Percentiles rank a stretch among this genome's conserved stretches.
phyloP scores from a whole-genome alignment of 2,888 invertebrate genomes.

The Nemotelus pantherinus region DNA sequence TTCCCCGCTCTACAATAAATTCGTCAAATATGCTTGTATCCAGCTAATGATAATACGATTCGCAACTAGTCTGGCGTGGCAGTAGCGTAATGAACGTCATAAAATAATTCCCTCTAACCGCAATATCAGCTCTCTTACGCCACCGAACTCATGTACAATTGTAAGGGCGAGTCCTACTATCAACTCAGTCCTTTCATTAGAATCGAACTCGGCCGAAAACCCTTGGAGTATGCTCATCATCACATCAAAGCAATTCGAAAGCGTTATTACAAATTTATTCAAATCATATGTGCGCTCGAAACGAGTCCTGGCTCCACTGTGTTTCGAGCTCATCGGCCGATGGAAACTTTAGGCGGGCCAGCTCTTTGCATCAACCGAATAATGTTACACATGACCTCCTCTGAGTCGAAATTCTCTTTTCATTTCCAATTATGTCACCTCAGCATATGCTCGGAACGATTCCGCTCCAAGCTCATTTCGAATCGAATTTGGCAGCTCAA shows the following conservation, averaged over 20 bases:
- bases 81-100: conserved; percentile 7
- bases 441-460: conserved; percentile 38
- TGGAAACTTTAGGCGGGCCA: neutral
- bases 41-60: conserved; percentile 16
- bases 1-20: neutral
- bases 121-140: neutral
- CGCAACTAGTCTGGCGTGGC: conserved; percentile 1
- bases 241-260: conserved; percentile 41
- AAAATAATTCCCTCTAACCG: conserved; percentile 3
- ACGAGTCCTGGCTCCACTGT: neutral
- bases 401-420: conserved; percentile 38
- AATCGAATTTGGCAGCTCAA: conserved; percentile 36
- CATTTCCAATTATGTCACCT: conserved; percentile 45
- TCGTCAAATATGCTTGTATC: neutral
- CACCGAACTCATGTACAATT: neutral
- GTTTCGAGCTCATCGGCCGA: neutral
- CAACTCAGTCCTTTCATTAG: conserved; percentile 1
- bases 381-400: conserved; percentile 43
- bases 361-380: neutral
- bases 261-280: conserved; percentile 42
- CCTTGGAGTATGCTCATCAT: conserved; percentile 25
- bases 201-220: neutral
- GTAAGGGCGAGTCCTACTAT: neutral
- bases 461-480: conserved; percentile 26
- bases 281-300: conserved; percentile 25